These are phyloP conservation scores for Therioaphis trifolii DNA, from an alignment of 2,888 invertebrate genomes.

Conservation along the genomic window DNA sequence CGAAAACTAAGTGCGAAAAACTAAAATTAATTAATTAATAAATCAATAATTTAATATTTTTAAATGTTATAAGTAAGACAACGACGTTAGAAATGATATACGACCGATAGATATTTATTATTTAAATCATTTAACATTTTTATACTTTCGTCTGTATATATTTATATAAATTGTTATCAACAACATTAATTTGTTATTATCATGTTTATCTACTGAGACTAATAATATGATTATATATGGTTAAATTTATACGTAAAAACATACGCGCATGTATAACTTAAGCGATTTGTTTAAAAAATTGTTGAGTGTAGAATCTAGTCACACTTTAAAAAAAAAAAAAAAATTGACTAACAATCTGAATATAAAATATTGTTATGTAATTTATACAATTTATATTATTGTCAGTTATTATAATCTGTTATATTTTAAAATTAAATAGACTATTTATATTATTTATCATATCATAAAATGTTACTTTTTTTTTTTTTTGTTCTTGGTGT, in stretches of 20 bases:
- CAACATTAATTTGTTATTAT: conserved; percentile 44
- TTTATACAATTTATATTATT: conserved; percentile 47
- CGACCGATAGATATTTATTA: not conserved
- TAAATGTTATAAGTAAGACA: conserved; percentile 39
- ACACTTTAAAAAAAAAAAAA: conserved; percentile 48
- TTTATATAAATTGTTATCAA: conserved; percentile 46
- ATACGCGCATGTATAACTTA: conserved; percentile 6
- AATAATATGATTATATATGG: conserved; percentile 37
- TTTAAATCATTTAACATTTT: conserved; percentile 45
- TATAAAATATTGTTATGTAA: conserved; percentile 27
- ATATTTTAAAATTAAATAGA: conserved; percentile 40
- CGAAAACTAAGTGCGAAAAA: conserved; percentile 70
- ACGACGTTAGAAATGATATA: not conserved
- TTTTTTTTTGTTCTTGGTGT: too few relatives aligned
- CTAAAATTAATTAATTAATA: conserved; percentile 27
- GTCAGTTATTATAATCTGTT: conserved; percentile 42
- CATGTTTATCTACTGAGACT: conserved; percentile 34
- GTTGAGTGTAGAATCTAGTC: conserved; percentile 64
- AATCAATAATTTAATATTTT: conserved; percentile 32
- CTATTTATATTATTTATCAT: conserved; percentile 37
- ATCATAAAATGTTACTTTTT: too few relatives aligned
- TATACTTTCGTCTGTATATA: conserved; percentile 59
- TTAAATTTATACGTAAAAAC: conserved; percentile 27
- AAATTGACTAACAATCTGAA: conserved; percentile 57
- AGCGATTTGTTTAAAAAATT: conserved; percentile 46